These are phyloP conservation scores for Nymphalis c-album DNA, from an alignment of 2,888 invertebrate species.

Conservation along the genomic window DNA sequence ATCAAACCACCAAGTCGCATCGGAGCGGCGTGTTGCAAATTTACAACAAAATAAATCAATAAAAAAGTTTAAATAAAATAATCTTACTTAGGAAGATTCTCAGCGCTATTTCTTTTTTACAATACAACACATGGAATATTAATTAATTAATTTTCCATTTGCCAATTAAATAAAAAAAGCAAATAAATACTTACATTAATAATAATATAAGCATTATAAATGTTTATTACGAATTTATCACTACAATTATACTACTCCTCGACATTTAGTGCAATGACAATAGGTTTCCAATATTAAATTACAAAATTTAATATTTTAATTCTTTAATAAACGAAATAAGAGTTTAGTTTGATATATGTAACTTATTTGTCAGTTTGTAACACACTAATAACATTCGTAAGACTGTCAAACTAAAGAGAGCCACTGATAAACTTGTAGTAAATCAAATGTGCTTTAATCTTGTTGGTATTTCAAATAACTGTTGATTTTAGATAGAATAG, in stretches of 20 bases:
- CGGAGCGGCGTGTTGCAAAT: too few relatives aligned
- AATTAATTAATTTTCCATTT: not conserved
- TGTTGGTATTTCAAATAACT: not conserved
- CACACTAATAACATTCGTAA: not conserved
- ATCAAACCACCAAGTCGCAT: too few relatives aligned
- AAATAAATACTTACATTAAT: not conserved
- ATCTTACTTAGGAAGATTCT: too few relatives aligned
- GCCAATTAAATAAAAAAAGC: not conserved
- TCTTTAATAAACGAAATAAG: not conserved
- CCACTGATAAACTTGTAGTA: conserved; percentile 28
- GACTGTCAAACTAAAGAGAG: conserved; percentile 20
- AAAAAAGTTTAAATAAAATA: too few relatives aligned
- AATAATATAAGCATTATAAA: not conserved
- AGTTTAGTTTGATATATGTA: not conserved
- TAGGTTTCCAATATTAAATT: not conserved
- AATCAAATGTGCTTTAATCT: conserved; percentile 11
- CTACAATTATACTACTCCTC: too few relatives aligned
- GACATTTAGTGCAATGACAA: not conserved
- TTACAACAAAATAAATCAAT: too few relatives aligned
- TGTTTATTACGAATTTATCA: not conserved
- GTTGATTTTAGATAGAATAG: not conserved
- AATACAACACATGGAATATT: too few relatives aligned
- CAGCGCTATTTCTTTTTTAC: too few relatives aligned
- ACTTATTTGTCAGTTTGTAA: not conserved
- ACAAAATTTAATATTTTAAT: not conserved